Evolutionary conservation across 2,113 vertebrate genomes (phyloP).

Genomic region (Limnothrissa miodon): DNA sequence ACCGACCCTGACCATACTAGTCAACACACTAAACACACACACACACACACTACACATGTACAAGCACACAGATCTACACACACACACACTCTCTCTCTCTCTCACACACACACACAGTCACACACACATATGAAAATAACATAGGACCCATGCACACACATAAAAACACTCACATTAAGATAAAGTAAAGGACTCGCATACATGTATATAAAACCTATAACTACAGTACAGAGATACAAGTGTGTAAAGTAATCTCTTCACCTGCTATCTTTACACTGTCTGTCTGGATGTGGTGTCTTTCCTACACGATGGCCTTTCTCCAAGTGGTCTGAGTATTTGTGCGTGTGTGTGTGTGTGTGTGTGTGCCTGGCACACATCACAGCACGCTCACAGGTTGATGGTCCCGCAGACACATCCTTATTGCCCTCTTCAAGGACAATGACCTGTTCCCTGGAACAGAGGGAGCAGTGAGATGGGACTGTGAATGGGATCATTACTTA

Average conservation of each 20-base stretch:
- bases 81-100: too few relatives aligned
- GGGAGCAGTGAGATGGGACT: background rate
- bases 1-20: conserved; percentile 77
- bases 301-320: background rate
- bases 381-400: background rate
- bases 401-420: background rate
- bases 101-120: conserved; percentile 22
- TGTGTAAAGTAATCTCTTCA: background rate
- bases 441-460: background rate
- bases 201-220: conserved; percentile 4
- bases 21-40: background rate
- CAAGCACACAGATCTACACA: background rate
- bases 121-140: conserved; percentile 10
- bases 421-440: background rate
- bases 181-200: background rate
- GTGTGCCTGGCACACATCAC: background rate
- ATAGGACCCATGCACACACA: conserved; percentile 16
- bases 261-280: background rate
- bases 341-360: too few relatives aligned
- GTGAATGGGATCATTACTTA: background rate
- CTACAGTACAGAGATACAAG: conserved; percentile 27
- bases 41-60: background rate
- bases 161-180: conserved; percentile 32
- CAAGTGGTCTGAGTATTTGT: too few relatives aligned
- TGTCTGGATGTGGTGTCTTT: background rate